Conservation (phyloP, 2,888 invertebrate species). For the Drosophila crucigera region DNA sequence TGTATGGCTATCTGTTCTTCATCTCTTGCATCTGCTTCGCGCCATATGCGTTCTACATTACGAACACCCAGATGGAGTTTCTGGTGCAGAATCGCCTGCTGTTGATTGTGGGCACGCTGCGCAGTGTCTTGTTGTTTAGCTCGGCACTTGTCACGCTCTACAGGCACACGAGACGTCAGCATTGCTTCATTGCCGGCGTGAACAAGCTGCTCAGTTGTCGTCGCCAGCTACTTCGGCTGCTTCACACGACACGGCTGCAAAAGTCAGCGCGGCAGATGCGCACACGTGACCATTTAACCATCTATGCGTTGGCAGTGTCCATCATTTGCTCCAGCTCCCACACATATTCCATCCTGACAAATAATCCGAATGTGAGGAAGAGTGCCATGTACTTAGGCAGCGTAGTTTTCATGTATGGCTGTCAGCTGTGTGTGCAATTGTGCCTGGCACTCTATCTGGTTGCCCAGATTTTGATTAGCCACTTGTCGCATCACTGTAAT, state of each 20-base stretch:
- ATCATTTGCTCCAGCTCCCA: conserved; percentile 37
- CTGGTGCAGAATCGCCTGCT: conserved; percentile 69
- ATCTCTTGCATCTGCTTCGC: conserved; percentile 39
- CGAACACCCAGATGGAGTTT: conserved; percentile 63
- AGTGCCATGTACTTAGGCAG: conserved; percentile 36
- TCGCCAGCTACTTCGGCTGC: conserved; percentile 35
- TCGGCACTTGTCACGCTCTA: conserved; percentile 63
- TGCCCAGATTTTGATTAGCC: conserved; percentile 61
- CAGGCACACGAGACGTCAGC: conserved; percentile 62
- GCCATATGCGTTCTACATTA: conserved; percentile 53
- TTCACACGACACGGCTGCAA: conserved; percentile 33
- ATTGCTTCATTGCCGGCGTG: conserved; percentile 56
- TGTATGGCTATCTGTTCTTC: conserved; percentile 58
- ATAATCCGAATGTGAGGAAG: conserved; percentile 29
- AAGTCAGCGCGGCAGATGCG: conserved; percentile 18
- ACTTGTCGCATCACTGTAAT: conserved; percentile 69
- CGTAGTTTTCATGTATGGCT: conserved; percentile 60
- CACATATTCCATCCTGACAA: conserved; percentile 41
- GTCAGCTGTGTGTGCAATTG: conserved; percentile 69
- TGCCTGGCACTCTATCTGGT: conserved; percentile 67
- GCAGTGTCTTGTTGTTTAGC: conserved; percentile 61
- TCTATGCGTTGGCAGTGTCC: conserved; percentile 21
- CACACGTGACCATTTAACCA: conserved; percentile 31
- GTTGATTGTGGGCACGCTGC: conserved; percentile 69
- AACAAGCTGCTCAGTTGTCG: conserved; percentile 63